A percentile compares a stretch with the other conserved stretches of the same genome.
These are phyloP conservation scores for Nibea albiflora DNA, from an alignment of 2,113 vertebrate genomes.

Conservation along the genomic window DNA sequence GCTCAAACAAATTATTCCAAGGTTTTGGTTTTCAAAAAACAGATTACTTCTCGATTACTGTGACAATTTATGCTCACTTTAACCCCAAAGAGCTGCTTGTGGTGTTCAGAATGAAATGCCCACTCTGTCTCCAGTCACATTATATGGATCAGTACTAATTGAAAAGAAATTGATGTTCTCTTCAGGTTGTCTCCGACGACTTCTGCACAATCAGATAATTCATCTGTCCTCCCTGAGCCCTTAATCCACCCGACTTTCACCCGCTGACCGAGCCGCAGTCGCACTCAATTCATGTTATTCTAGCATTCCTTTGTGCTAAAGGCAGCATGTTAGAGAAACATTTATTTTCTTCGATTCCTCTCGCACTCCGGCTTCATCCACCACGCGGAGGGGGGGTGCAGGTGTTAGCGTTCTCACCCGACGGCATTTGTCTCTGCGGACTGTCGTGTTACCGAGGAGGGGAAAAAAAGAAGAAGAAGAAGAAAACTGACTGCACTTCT, in stretches of 20 bases:
- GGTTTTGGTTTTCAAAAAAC: conserved; percentile 14
- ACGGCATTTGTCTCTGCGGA: conserved; percentile 18
- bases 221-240: conserved; percentile 23
- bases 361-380: conserved; percentile 35
- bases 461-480: not conserved
- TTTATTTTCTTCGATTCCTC: conserved; percentile 46
- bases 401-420: not conserved
- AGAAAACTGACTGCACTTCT: not conserved
- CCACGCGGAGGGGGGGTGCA: not conserved
- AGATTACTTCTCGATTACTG: conserved; percentile 32
- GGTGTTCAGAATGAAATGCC: not conserved
- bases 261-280: conserved; percentile 47
- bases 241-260: conserved; percentile 60
- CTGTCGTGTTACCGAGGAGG: not conserved
- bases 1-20: conserved; percentile 34
- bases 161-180: conserved; percentile 54
- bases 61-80: not conserved
- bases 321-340: conserved; percentile 44
- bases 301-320: conserved; percentile 13
- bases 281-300: conserved; percentile 56
- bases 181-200: conserved; percentile 39
- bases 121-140: not conserved
- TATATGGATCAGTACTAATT: conserved; percentile 31
- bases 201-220: conserved; percentile 55
- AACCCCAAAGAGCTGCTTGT: not conserved